phyloP scores from a whole-genome alignment of 2,888 invertebrate genomes.

The Bugula neritina region DNA sequence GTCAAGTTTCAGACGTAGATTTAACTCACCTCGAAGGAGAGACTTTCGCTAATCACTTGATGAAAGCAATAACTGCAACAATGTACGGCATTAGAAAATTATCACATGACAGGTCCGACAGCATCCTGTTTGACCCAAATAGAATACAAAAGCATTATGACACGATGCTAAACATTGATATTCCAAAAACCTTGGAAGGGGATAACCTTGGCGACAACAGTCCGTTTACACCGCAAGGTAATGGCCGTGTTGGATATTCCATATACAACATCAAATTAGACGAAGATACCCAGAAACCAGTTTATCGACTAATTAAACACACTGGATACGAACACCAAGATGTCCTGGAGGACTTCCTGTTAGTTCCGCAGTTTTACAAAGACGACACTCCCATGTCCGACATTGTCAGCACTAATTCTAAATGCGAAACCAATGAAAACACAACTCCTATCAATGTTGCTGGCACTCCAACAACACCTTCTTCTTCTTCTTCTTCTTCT shows the following conservation, averaged over 20 bases:
- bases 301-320: neutral
- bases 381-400: too few relatives aligned
- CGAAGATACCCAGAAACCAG: neutral
- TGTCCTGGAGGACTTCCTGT: neutral
- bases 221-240: neutral
- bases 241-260: neutral
- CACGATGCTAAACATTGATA: neutral
- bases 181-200: too few relatives aligned
- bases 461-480: too few relatives aligned
- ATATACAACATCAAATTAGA: neutral
- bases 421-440: too few relatives aligned
- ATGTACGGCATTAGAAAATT: neutral
- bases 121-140: constrained; percentile 8
- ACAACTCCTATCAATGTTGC: too few relatives aligned
- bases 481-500: too few relatives aligned
- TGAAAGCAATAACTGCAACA: constrained; percentile 1
- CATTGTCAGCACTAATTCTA: too few relatives aligned
- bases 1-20: neutral
- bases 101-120: neutral
- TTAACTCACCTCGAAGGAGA: neutral
- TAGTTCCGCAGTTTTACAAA: neutral
- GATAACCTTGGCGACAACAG: too few relatives aligned
- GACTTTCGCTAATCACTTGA: neutral
- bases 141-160: neutral
- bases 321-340: neutral